Evolutionary conservation across 1,140 invertebrate species (phyloP).

Genomic region (Heliothis virescens): DNA sequence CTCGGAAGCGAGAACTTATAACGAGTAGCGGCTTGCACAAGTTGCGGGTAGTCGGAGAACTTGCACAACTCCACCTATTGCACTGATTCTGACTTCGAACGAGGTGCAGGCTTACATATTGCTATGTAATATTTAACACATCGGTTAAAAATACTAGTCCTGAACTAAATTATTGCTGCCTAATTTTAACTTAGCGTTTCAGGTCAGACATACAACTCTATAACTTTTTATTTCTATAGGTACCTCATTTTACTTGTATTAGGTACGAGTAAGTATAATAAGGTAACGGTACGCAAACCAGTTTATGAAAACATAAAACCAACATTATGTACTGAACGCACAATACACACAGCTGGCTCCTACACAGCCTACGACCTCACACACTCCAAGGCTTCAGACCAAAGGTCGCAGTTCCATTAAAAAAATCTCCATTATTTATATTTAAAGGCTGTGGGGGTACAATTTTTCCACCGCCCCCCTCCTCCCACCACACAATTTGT

Average conservation of each 20-base stretch:
- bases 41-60: constrained; percentile 8
- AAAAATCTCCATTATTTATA: constrained; percentile 52
- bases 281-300: background rate
- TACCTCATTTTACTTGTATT: too few relatives aligned
- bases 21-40: constrained; percentile 16
- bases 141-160: too few relatives aligned
- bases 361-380: constrained; percentile 6
- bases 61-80: constrained; percentile 21
- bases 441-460: constrained; percentile 59
- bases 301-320: background rate
- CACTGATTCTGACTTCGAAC: background rate
- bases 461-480: constrained; percentile 64
- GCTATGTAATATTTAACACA: too few relatives aligned
- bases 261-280: too few relatives aligned
- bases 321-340: too few relatives aligned
- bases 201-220: too few relatives aligned
- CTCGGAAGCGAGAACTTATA: constrained; percentile 38
- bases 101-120: background rate
- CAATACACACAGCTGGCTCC: background rate
- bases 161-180: too few relatives aligned
- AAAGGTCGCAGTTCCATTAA: constrained; percentile 36
- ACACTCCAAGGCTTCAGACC: background rate
- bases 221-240: too few relatives aligned
- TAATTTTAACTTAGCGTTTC: too few relatives aligned
- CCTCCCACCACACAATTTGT: constrained; percentile 61